A percentile compares a stretch with the other conserved stretches of the same genome.
These are phyloP conservation scores for Xiphydria camelus DNA, from an alignment of 2,888 invertebrate species.

Conservation along the genomic window DNA sequence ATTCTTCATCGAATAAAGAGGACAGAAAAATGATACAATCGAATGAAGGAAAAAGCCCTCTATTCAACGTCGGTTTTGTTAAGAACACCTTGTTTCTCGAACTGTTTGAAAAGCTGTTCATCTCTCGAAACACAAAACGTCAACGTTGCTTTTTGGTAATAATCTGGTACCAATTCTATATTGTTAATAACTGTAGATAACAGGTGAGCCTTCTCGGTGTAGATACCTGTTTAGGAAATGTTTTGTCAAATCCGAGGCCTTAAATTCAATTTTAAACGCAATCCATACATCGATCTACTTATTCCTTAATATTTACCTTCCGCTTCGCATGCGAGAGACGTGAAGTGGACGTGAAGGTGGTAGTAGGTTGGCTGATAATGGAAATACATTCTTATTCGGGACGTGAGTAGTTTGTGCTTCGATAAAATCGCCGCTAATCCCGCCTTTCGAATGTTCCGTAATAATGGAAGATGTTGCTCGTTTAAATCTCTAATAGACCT, in stretches of 20 bases:
- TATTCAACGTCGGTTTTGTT: too few relatives aligned
- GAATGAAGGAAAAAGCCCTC: too few relatives aligned
- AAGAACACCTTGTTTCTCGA: too few relatives aligned
- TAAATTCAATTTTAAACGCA: too few relatives aligned
- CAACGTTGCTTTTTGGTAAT: slow-evolving; percentile 81
- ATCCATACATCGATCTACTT: too few relatives aligned
- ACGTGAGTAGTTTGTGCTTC: slow-evolving; percentile 71
- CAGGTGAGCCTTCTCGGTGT: slow-evolving; percentile 84
- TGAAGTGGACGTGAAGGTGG: slow-evolving; percentile 94
- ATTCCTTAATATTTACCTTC: slow-evolving; percentile 65
- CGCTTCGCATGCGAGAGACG: slow-evolving; percentile 76
- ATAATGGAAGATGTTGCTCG: slow-evolving; percentile 74
- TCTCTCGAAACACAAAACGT: too few relatives aligned
- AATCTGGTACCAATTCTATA: slow-evolving; percentile 78
- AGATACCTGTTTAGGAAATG: slow-evolving; percentile 64
- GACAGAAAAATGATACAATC: too few relatives aligned
- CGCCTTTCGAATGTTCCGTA: slow-evolving; percentile 79
- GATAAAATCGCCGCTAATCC: slow-evolving; percentile 74
- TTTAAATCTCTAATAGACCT: slow-evolving; percentile 85
- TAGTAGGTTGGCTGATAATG: slow-evolving; percentile 98
- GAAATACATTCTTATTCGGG: slow-evolving; percentile 80
- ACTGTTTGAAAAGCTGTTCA: too few relatives aligned
- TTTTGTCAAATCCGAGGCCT: too few relatives aligned
- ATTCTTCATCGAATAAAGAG: too few relatives aligned
- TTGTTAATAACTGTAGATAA: slow-evolving; percentile 89